phyloP scores from a whole-genome alignment of 2,797 vertebrate species.

The Phylloscopus collybita region DNA sequence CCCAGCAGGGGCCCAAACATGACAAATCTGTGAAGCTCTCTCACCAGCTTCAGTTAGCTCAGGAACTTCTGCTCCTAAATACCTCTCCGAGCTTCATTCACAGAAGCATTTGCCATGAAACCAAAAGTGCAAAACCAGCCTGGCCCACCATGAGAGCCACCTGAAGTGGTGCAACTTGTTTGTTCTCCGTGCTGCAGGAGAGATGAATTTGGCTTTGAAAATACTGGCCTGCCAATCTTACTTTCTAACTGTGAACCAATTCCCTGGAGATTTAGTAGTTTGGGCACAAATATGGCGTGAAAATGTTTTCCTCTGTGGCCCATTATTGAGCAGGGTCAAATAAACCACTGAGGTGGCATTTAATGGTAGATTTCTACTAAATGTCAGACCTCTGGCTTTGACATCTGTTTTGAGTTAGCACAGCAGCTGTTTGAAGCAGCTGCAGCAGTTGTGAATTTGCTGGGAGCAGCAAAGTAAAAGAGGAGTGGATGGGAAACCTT shows the following conservation, averaged over 20 bases:
- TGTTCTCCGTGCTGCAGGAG: not conserved
- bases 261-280: conserved; percentile 22
- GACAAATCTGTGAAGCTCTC: not conserved
- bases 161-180: not conserved
- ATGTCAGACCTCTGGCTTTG: conserved; percentile 77
- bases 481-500: conserved; percentile 38
- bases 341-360: conserved; percentile 76
- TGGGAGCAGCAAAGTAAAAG: conserved; percentile 51
- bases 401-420: conserved; percentile 79
- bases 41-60: not conserved
- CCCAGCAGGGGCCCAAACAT: not conserved
- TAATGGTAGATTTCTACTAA: conserved; percentile 76
- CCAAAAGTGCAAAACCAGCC: not conserved
- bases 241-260: not conserved
- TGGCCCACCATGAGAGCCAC: not conserved
- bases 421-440: conserved; percentile 77
- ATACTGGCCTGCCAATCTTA: conserved; percentile 4
- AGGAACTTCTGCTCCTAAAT: not conserved
- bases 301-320: conserved; percentile 66
- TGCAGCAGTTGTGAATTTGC: conserved; percentile 70
- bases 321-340: conserved; percentile 71
- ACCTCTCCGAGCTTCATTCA: not conserved
- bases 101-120: not conserved
- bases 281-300: conserved; percentile 44
- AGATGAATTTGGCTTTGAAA: not conserved